Evolutionary conservation across 37 sponge, comb jelly and placozoan genomes (phyloP), one percentile per base, ranked within the genome.

Genomic region (Halisarca cf. caerulea): DNA sequence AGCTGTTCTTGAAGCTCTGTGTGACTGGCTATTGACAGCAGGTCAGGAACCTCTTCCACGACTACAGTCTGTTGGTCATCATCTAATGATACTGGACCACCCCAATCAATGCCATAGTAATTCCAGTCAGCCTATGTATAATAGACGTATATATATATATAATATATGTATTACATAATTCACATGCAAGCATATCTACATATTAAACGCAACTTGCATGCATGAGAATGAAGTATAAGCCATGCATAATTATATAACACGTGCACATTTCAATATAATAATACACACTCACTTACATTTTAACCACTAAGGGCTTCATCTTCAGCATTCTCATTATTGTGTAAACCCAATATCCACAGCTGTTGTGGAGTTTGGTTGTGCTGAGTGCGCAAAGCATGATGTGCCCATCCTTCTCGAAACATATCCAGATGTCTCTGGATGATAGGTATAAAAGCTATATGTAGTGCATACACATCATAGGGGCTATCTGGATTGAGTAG

Each of bases 291-390:
- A n/a, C n/a, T n/a, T 36, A 36, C 82, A 34, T 27, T 9, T 27
- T 57, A 23, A 35, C 78, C 75, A 58, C 24, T 34, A 27, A 78
- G 41, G 11, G 59, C 81, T 20, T 43, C 37, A 80, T 86, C 80
- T 54, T 89, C 42, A 9, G 58, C 33, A 37, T 45, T 28, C 25
- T 59, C 40, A 45, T 34, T n/a, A 7, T 9, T 66, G 6, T 24
- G 15, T 2, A 91, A 54, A 3, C 89, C 89, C 5, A 23, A 14
- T 11, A 66, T 57, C 89, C 90, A 90, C n/a, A 83, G 68, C 72
- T 86, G 87, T 41, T 36, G 23, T 24, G 91, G 91, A 69, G 80
- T 79, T 11, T 79, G 1, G 36, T 69, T 79, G 14, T 32, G 2
- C 36, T 89, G 51, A 37, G 86, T 85, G 9, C 86, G 24, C 66